phyloP scores from a whole-genome alignment of 2,113 vertebrate genomes.

The Sialia sialis region DNA sequence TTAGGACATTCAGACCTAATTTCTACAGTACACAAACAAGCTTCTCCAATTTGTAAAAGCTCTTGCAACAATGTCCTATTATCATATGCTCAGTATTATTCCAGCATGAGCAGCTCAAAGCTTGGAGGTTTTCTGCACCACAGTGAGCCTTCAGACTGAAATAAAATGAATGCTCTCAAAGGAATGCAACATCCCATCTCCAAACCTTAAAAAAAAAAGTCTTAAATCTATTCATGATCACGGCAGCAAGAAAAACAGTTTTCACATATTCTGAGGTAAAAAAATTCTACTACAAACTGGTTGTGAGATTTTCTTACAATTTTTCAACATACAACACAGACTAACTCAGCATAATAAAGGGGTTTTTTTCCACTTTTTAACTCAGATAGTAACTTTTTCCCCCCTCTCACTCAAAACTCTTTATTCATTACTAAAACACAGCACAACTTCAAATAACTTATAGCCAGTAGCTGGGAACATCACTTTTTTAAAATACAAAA shows the following conservation, averaged over 20 bases:
- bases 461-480: not conserved
- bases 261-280: not conserved
- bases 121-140: not conserved
- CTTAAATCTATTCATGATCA: not conserved
- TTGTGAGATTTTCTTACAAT: not conserved
- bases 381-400: not conserved
- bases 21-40: conserved; percentile 1
- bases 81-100: not conserved
- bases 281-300: not conserved
- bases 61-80: not conserved
- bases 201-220: not conserved
- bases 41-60: not conserved
- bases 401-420: not conserved
- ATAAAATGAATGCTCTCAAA: not conserved
- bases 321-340: not conserved
- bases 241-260: not conserved
- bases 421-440: not conserved
- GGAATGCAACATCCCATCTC: not conserved
- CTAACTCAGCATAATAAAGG: not conserved
- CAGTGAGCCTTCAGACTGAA: not conserved
- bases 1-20: conserved; percentile 26
- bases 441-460: not conserved
- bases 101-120: not conserved
- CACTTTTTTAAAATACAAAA: not conserved
- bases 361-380: not conserved